Conservation (phyloP, 2,113 vertebrate species). For the Ammodytes marinus region DNA sequence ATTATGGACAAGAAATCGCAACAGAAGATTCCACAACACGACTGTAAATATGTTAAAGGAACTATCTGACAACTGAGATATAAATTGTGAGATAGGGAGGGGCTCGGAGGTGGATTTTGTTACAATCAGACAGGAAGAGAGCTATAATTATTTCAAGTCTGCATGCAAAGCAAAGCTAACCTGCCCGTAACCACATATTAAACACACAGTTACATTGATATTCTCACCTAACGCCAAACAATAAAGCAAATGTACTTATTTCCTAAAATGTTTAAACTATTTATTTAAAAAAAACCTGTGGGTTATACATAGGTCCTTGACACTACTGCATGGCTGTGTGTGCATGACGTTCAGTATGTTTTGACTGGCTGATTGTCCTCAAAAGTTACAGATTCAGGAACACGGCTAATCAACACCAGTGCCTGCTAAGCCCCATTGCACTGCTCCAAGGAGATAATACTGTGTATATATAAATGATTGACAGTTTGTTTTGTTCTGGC, state of each 20-base stretch:
- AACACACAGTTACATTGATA: not conserved
- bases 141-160: not conserved
- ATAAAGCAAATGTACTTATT: not conserved
- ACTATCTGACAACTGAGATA: too few relatives aligned
- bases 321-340: not conserved
- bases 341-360: constrained; percentile 23
- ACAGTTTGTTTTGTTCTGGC: constrained; percentile 40
- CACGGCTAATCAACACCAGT: not conserved
- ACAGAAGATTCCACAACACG: too few relatives aligned
- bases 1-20: not conserved
- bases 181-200: not conserved
- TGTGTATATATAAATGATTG: constrained; percentile 58
- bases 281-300: not conserved
- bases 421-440: not conserved
- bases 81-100: too few relatives aligned
- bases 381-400: constrained; percentile 35
- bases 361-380: not conserved
- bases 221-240: not conserved
- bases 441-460: not conserved
- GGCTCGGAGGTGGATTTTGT: not conserved
- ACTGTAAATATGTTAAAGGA: too few relatives aligned
- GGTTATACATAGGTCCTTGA: constrained; percentile 3
- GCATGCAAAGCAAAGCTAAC: not conserved
- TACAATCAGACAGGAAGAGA: not conserved
- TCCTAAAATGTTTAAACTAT: not conserved